Conservation (phyloP, 2,888 invertebrate species). For the Leptothorax acervorum region DNA sequence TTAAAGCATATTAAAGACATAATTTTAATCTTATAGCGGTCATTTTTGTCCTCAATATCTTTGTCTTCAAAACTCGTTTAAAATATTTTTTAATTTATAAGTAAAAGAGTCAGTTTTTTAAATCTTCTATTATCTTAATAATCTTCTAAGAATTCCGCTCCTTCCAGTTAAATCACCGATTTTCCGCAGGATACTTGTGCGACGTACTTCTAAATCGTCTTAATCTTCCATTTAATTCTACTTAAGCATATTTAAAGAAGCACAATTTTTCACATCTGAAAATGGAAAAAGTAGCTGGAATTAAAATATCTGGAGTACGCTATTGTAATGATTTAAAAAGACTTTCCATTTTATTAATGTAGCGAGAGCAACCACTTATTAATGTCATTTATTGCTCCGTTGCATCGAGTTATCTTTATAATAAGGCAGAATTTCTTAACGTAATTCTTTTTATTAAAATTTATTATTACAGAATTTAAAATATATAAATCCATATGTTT, state of each 20-base stretch:
- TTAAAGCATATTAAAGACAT: background rate
- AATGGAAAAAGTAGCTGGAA: background rate
- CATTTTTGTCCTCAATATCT: background rate
- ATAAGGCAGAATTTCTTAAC: background rate
- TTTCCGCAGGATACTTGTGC: background rate
- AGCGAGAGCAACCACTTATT: background rate
- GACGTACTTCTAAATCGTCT: slow-evolving; percentile 4
- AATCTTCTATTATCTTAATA: background rate
- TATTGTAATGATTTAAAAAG: background rate
- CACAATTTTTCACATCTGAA: slow-evolving; percentile 17
- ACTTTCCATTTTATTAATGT: background rate
- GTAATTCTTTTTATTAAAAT: background rate
- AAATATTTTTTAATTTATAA: background rate
- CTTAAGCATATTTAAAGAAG: slow-evolving; percentile 39
- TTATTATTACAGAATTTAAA: background rate
- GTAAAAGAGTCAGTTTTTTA: background rate
- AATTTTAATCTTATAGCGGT: background rate
- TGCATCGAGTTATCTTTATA: background rate
- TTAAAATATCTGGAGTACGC: background rate
- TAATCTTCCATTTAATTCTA: slow-evolving; percentile 30
- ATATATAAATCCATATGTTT: background rate
- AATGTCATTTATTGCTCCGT: background rate
- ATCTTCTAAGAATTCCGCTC: background rate
- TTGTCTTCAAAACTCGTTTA: background rate
- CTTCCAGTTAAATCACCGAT: slow-evolving; percentile 2